These are phyloP conservation scores for Lithophane leautieri DNA, from an alignment of 2,888 invertebrate genomes.

Conservation along the genomic window DNA sequence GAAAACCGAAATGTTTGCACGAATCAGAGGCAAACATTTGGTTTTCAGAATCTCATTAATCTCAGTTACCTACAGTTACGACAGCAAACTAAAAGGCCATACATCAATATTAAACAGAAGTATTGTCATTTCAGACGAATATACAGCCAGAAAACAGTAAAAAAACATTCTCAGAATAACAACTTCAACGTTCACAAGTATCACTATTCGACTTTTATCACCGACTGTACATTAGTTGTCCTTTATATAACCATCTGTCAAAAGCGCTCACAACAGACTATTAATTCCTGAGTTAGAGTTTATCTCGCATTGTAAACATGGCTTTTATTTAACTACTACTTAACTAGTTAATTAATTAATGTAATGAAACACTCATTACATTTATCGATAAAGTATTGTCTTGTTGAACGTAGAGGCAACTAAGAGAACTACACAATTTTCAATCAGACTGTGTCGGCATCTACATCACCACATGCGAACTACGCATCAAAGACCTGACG, in stretches of 20 bases:
- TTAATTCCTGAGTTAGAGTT: conserved; percentile 81
- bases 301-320: conserved; percentile 80
- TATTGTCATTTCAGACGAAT: background rate
- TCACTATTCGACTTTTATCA: conserved; percentile 20
- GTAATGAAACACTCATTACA: conserved; percentile 45
- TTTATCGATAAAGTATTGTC: conserved; percentile 17
- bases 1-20: background rate
- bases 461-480: no score
- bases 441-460: background rate
- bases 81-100: background rate
- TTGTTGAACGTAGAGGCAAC: background rate
- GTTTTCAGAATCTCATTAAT: background rate
- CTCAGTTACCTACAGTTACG: no score
- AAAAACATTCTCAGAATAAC: background rate
- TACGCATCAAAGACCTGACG: no score
- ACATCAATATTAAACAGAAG: background rate
- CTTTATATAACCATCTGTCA: conserved; percentile 78
- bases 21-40: background rate
- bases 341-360: conserved; percentile 56
- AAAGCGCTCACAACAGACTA: conserved; percentile 80
- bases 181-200: background rate
- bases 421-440: background rate
- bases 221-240: conserved; percentile 63
- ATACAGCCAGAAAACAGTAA: background rate
- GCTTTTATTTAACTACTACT: conserved; percentile 70